Conservation (phyloP, 1,140 invertebrate species). For the Lycorma delicatula region DNA sequence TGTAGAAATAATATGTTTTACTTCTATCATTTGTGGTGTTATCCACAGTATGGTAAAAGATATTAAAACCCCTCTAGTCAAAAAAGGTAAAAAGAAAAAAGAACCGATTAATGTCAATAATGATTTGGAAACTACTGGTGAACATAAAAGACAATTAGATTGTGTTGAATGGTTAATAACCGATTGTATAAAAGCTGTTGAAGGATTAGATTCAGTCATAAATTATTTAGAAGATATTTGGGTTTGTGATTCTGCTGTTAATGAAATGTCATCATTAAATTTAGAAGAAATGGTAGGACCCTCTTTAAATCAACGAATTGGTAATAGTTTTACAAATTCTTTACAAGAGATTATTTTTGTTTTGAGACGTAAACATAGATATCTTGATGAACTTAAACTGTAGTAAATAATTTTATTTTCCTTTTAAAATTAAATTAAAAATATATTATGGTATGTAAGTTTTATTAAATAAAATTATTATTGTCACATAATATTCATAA, state of each 20-base stretch:
- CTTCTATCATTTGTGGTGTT: conserved; percentile 4
- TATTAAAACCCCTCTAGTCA: not conserved
- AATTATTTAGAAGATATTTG: not conserved
- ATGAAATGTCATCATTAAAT: not conserved
- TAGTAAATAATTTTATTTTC: too few relatives aligned
- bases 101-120: not conserved
- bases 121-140: too few relatives aligned
- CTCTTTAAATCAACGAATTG: not conserved
- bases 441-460: too few relatives aligned
- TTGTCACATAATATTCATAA: too few relatives aligned
- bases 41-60: not conserved
- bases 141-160: not conserved
- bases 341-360: not conserved
- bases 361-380: not conserved
- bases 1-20: conserved; percentile 8
- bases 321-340: not conserved
- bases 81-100: not conserved
- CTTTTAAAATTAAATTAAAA: too few relatives aligned
- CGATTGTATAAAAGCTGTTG: not conserved
- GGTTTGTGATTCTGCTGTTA: not conserved
- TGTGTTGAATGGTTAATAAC: not conserved
- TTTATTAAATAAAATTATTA: too few relatives aligned
- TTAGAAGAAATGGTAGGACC: not conserved
- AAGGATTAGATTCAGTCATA: not conserved
- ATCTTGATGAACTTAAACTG: not conserved